Conservation (phyloP, 2,113 vertebrate genomes). For the Dissostichus mawsoni region DNA sequence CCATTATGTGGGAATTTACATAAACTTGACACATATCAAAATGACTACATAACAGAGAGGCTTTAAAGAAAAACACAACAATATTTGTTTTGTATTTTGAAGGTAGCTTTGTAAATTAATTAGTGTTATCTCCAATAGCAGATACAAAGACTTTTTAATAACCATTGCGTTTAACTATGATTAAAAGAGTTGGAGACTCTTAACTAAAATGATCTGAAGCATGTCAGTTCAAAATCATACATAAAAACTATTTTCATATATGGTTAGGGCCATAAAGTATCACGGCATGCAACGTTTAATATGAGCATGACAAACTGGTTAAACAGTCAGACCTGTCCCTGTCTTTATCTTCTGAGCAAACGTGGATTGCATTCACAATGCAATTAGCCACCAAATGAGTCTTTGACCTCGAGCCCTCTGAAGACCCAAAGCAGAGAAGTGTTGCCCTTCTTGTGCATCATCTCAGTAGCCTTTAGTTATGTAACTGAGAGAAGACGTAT, state of each 20-base stretch:
- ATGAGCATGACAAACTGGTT: not conserved
- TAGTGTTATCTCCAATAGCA: not conserved
- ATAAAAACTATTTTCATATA: not conserved
- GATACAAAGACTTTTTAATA: not conserved
- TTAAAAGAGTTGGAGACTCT: not conserved
- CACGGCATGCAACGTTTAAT: not conserved
- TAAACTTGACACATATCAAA: not conserved
- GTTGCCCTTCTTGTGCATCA: not conserved
- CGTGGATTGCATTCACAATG: not conserved
- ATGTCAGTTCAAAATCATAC: not conserved
- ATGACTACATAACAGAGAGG: not conserved
- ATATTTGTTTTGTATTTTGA: not conserved
- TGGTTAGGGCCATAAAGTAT: not conserved
- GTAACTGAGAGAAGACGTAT: slow-evolving; percentile 23
- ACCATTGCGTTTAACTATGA: not conserved
- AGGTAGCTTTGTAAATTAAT: not conserved
- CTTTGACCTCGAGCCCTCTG: not conserved
- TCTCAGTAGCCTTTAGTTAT: slow-evolving; percentile 4
- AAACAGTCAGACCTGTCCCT: not conserved
- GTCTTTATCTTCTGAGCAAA: not conserved
- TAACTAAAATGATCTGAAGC: not conserved
- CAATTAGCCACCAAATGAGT: not conserved
- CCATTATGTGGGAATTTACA: not conserved
- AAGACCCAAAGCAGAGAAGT: slow-evolving; percentile 10
- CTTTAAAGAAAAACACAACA: not conserved